Conservation (phyloP, 2,113 vertebrate genomes). For the Phodopus roborovskii region DNA sequence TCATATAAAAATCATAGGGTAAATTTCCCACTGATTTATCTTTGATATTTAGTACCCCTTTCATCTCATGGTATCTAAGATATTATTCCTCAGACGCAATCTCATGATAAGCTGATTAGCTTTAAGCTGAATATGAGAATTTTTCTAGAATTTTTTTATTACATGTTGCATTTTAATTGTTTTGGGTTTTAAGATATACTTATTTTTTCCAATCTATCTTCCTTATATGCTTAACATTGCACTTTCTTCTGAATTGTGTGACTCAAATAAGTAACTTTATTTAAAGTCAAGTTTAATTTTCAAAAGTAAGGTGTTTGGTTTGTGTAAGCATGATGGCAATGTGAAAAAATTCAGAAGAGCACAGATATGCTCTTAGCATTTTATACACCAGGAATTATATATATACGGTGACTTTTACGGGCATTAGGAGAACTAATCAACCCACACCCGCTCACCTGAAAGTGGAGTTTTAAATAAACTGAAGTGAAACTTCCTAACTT, state of each 20-base stretch:
- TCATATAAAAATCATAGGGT: not conserved
- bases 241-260: not conserved
- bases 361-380: not conserved
- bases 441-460: not conserved
- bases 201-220: not conserved
- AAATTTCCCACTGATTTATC: not conserved
- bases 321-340: not conserved
- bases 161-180: not conserved
- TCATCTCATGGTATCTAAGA: not conserved
- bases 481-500: constrained; percentile 4
- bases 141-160: not conserved
- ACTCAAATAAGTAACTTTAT: not conserved
- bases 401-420: not conserved
- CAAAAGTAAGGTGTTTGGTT: not conserved
- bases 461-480: not conserved
- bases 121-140: not conserved
- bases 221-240: not conserved
- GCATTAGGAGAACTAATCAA: not conserved
- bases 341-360: not conserved
- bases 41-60: not conserved
- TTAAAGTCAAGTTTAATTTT: constrained; percentile 36
- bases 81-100: not conserved
- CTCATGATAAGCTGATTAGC: not conserved
- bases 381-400: not conserved
- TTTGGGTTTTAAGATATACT: not conserved